These are phyloP conservation scores for Cynoglossus semilaevis DNA, from an alignment of 2,113 vertebrate species.

Conservation along the genomic window DNA sequence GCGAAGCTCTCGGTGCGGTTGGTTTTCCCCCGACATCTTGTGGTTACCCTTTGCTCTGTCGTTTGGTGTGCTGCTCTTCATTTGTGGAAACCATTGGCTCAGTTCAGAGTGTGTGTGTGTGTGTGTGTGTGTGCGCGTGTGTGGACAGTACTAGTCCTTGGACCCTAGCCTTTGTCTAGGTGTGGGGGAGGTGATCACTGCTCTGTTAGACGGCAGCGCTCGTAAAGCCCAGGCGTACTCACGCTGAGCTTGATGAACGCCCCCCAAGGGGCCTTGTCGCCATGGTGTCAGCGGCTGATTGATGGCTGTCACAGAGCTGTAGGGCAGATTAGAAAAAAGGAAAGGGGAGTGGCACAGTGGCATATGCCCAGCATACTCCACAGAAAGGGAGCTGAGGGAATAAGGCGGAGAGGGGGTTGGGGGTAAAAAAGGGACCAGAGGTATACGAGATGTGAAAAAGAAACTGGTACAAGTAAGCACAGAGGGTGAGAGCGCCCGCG, in stretches of 20 bases:
- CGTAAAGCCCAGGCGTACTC: conserved; percentile 77
- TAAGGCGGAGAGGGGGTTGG: conserved; percentile 33
- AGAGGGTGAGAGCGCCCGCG: conserved; percentile 25
- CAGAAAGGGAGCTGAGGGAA: conserved; percentile 35
- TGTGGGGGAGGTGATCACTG: conserved; percentile 67
- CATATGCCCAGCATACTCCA: conserved; percentile 80
- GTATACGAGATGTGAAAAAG: conserved; percentile 55
- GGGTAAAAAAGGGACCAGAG: conserved; percentile 21
- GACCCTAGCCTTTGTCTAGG: conserved; percentile 75
- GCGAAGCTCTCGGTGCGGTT: conserved; percentile 27
- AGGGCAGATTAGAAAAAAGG: conserved; percentile 82
- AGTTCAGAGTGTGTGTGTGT: conserved; percentile 18
- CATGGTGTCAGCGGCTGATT: conserved; percentile 82
- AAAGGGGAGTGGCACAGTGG: conserved; percentile 81
- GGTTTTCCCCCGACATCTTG: conserved; percentile 45
- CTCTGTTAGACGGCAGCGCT: conserved; percentile 73
- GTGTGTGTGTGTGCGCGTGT: conserved; percentile 20
- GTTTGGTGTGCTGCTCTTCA: conserved; percentile 33
- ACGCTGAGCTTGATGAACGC: conserved; percentile 81
- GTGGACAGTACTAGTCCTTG: conserved; percentile 71
- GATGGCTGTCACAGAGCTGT: conserved; percentile 87
- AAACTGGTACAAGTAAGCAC: conserved; percentile 26
- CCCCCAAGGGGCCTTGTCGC: conserved; percentile 81
- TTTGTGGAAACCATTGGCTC: conserved; percentile 33
- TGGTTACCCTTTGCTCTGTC: conserved; percentile 42